Percentiles rank a stretch among this genome's conserved stretches.
Evolutionary conservation across 1,140 invertebrate species (phyloP).

Genomic region (Araneus ventricosus): DNA sequence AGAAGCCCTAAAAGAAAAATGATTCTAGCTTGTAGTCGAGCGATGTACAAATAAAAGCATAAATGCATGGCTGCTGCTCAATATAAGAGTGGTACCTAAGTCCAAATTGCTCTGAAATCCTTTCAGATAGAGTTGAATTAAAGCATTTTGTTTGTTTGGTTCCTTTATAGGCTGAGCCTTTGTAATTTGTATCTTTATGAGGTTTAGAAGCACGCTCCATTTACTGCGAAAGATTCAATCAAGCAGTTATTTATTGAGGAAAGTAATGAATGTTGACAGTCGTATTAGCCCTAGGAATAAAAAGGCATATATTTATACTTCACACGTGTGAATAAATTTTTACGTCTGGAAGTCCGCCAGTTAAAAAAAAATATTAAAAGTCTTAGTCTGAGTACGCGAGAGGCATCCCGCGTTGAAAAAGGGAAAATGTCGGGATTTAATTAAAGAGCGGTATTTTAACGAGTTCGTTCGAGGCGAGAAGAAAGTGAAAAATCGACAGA

Average conservation of each 20-base stretch:
- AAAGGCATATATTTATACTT: not conserved
- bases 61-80: not conserved
- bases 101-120: slow-evolving; percentile 5
- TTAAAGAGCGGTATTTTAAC: not conserved
- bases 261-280: not conserved
- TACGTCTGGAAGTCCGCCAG: not conserved
- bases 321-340: not conserved
- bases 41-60: not conserved
- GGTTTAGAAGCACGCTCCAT: not conserved
- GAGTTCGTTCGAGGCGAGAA: not conserved
- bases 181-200: slow-evolving; percentile 2
- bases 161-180: not conserved
- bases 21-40: not conserved
- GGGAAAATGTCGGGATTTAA: not conserved
- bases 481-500: not conserved
- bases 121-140: not conserved
- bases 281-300: not conserved
- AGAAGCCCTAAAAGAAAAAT: not conserved
- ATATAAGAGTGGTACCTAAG: not conserved
- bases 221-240: not conserved
- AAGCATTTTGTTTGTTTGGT: not conserved
- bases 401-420: not conserved
- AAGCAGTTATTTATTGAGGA: not conserved
- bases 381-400: not conserved
- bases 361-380: not conserved